Evolutionary conservation across 2,797 vertebrate species (phyloP).

Genomic region (Lemur catta): DNA sequence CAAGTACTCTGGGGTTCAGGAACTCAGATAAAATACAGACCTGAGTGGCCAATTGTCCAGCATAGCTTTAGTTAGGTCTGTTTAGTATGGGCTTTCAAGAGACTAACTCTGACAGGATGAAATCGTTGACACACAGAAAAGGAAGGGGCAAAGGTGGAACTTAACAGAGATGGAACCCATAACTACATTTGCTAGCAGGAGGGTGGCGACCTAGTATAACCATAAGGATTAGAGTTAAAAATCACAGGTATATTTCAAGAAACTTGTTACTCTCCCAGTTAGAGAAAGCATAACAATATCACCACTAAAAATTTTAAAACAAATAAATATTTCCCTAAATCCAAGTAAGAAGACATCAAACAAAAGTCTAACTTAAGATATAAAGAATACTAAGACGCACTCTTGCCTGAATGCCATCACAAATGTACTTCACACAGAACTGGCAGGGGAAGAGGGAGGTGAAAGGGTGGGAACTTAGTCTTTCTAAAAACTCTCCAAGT

Average conservation of each 20-base stretch:
- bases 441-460: not conserved
- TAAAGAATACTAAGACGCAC: not conserved
- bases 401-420: not conserved
- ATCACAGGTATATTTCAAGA: slow-evolving; percentile 2
- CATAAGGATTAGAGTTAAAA: not conserved
- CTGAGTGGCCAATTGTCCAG: not conserved
- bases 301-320: not conserved
- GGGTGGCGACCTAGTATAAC: not conserved
- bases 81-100: not conserved
- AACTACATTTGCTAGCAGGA: not conserved
- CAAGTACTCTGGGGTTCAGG: not conserved
- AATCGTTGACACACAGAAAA: not conserved
- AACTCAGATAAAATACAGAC: not conserved
- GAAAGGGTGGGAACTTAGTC: not conserved
- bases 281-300: not conserved
- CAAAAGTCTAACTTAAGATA: not conserved
- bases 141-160: not conserved
- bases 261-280: not conserved
- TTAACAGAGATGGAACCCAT: not conserved
- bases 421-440: not conserved
- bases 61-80: not conserved
- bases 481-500: slow-evolving; percentile 1
- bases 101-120: not conserved
- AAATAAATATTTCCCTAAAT: not conserved
- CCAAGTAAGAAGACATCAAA: not conserved